These are phyloP conservation scores for Strigamia crassipes DNA, from an alignment of 2,888 invertebrate genomes.

Conservation along the genomic window DNA sequence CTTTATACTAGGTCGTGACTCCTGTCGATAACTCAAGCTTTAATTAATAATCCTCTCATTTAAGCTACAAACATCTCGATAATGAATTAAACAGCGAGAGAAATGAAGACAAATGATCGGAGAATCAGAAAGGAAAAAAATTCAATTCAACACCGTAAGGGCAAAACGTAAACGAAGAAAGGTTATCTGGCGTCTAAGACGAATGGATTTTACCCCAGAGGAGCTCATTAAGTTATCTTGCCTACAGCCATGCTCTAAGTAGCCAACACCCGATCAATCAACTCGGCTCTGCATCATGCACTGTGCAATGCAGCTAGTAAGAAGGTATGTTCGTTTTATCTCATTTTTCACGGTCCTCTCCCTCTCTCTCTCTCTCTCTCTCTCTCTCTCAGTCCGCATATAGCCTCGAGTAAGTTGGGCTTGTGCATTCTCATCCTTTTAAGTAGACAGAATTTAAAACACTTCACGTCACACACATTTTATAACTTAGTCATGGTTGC, in stretches of 20 bases:
- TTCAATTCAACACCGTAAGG: slow-evolving; percentile 1
- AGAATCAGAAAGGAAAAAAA: not conserved
- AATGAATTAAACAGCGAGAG: slow-evolving; percentile 1
- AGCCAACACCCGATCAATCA: slow-evolving; percentile 22
- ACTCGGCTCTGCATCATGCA: not conserved
- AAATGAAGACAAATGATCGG: not conserved
- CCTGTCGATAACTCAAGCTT: not conserved
- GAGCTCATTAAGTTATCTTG: slow-evolving; percentile 27
- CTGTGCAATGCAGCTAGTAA: not conserved
- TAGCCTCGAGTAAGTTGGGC: not conserved
- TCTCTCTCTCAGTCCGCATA: too few relatives aligned
- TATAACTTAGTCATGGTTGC: not conserved
- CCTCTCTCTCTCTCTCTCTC: not conserved
- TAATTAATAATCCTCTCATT: not conserved
- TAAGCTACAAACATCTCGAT: not conserved
- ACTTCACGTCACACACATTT: not conserved
- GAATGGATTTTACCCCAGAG: slow-evolving; percentile 22
- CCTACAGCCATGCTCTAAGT: not conserved
- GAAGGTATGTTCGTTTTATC: not conserved
- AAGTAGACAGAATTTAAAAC: not conserved
- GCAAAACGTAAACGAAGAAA: slow-evolving; percentile 15
- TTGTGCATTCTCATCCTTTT: too few relatives aligned
- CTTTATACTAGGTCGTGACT: too few relatives aligned
- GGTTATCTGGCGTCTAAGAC: slow-evolving; percentile 5
- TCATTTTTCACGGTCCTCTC: slow-evolving; percentile 2